Percentiles rank a stretch among this genome's conserved stretches.
Conservation (phyloP, 2,113 vertebrate species). For the Acanthochromis polyacanthus region DNA sequence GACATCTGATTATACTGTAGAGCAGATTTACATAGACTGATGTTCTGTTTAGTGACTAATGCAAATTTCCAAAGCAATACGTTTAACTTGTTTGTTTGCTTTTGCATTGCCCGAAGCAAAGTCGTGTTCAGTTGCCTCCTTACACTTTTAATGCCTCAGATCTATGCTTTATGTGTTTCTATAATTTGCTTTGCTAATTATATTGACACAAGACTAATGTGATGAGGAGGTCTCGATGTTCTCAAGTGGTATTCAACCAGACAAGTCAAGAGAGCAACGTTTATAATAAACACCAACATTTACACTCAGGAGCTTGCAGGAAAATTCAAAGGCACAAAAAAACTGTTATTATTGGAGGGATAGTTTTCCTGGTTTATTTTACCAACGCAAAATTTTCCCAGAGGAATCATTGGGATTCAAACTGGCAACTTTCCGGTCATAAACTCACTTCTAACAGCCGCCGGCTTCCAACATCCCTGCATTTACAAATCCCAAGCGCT, state of each 20-base stretch:
- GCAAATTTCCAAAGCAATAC: slow-evolving; percentile 2
- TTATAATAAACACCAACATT: neutral
- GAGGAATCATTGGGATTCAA: slow-evolving; percentile 16
- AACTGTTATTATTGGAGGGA: neutral
- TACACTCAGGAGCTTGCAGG: neutral
- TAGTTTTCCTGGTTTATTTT: slow-evolving; percentile 2
- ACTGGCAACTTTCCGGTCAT: slow-evolving; percentile 2
- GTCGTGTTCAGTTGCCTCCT: neutral
- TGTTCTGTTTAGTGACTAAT: neutral
- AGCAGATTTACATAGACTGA: too few species aligned
- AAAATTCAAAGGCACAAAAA: neutral
- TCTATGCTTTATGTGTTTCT: neutral
- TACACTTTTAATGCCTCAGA: neutral
- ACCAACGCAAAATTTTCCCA: slow-evolving; percentile 8
- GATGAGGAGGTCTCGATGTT: neutral
- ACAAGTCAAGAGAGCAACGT: neutral
- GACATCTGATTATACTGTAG: too few species aligned
- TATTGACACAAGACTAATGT: neutral
- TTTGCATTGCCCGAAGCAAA: neutral
- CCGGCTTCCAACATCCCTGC: slow-evolving; percentile 5
- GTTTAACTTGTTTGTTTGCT: neutral
- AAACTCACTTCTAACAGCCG: slow-evolving; percentile 19
- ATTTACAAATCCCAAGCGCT: slow-evolving; percentile 39
- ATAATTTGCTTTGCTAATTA: neutral
- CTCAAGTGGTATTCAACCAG: too few species aligned